phyloP scores from a whole-genome alignment of 2,888 invertebrate species.

The Phaedon cochleariae region DNA sequence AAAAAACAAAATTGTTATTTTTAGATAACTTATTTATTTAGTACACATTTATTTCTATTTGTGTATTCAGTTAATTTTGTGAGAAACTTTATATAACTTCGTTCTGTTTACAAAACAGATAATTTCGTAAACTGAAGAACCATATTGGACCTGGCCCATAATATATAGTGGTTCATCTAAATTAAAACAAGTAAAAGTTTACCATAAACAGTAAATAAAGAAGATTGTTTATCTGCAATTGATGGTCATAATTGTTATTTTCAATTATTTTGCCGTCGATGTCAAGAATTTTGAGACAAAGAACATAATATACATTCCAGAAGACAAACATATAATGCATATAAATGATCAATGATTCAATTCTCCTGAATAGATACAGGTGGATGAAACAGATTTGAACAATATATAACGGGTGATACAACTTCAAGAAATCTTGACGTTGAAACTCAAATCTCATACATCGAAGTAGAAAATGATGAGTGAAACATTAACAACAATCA shows the following conservation, averaged over 20 bases:
- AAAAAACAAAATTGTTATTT: slow-evolving; percentile 60
- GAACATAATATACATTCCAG: not conserved
- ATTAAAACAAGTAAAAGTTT: slow-evolving; percentile 6
- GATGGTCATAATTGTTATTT: not conserved
- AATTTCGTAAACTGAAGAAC: slow-evolving; percentile 10
- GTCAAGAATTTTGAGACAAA: not conserved
- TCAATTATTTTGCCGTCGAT: slow-evolving; percentile 5
- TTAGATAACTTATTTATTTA: slow-evolving; percentile 58
- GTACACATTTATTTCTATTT: slow-evolving; percentile 52
- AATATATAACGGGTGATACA: no score
- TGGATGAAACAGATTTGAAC: no score
- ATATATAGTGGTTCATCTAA: not conserved
- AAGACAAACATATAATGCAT: not conserved
- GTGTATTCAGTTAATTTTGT: slow-evolving; percentile 53
- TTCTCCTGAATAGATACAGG: no score
- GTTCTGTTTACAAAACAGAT: slow-evolving; percentile 15
- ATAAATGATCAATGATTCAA: no score
- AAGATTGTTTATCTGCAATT: slow-evolving; percentile 15
- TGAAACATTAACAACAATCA: no score
- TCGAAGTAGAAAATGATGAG: no score
- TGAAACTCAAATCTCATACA: no score
- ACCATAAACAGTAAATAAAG: slow-evolving; percentile 4
- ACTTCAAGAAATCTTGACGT: no score
- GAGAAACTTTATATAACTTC: slow-evolving; percentile 41
- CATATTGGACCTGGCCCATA: slow-evolving; percentile 5